Evolutionary conservation across 1,140 invertebrate species (phyloP).

Genomic region (Watersipora subatra): DNA sequence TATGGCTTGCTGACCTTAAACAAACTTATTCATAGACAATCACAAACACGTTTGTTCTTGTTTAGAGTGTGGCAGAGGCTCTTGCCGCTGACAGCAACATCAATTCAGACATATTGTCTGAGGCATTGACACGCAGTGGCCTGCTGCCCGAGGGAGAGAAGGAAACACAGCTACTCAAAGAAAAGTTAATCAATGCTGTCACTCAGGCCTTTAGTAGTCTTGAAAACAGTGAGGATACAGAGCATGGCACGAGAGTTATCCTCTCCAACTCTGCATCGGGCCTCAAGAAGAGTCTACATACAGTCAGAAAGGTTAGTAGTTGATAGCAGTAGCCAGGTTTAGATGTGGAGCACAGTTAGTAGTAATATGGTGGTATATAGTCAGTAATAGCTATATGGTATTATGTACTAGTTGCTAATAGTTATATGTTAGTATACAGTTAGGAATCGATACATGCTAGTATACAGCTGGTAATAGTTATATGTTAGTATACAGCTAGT

Average conservation of each 20-base stretch:
- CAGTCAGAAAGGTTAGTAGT: not conserved
- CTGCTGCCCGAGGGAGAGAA: slow-evolving; percentile 26
- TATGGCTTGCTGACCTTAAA: too few relatives aligned
- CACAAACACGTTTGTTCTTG: too few relatives aligned
- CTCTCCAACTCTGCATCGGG: not conserved
- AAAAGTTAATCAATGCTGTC: slow-evolving; percentile 12
- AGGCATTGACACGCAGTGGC: slow-evolving; percentile 49
- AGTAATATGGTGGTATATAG: too few relatives aligned
- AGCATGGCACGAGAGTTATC: not conserved
- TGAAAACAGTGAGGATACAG: not conserved
- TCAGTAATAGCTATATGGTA: too few relatives aligned
- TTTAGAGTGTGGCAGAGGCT: slow-evolving; percentile 45
- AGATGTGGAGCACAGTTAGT: not conserved
- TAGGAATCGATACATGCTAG: too few relatives aligned
- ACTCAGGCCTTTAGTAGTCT: not conserved
- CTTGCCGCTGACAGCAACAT: slow-evolving; percentile 56
- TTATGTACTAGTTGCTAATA: too few relatives aligned
- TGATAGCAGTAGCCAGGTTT: too few relatives aligned
- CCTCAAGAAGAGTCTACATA: not conserved
- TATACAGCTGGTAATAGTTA: too few relatives aligned
- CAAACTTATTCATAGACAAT: too few relatives aligned
- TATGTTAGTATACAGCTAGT: too few relatives aligned
- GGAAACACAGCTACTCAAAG: slow-evolving; percentile 18
- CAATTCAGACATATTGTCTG: slow-evolving; percentile 46
- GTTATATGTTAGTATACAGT: too few relatives aligned